Evolutionary conservation across 2,797 vertebrate species (phyloP).

Genomic region (Poeciliopsis paucimaculata): DNA sequence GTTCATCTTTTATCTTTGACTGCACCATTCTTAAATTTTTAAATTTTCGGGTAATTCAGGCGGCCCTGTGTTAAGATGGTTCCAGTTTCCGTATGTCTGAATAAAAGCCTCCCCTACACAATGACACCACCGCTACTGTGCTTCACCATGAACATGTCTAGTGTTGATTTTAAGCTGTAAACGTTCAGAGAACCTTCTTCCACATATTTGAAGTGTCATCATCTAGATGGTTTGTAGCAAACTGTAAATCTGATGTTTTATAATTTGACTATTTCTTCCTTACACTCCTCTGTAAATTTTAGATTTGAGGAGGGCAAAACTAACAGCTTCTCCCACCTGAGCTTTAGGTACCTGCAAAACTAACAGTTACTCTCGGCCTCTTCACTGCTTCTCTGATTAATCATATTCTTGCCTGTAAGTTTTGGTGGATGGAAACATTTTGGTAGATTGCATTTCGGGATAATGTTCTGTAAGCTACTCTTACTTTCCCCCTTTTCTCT

Average conservation of each 20-base stretch:
- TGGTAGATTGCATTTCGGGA: neutral
- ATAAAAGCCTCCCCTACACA: neutral
- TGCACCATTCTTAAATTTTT: neutral
- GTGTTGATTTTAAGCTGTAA: neutral
- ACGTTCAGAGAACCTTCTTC: neutral
- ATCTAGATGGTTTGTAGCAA: neutral
- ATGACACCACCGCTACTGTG: neutral
- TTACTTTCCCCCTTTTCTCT: neutral
- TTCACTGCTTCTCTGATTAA: neutral
- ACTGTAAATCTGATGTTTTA: neutral
- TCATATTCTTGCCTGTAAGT: neutral
- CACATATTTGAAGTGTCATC: neutral
- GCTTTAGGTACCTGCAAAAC: neutral
- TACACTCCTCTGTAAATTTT: neutral
- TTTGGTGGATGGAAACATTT: neutral
- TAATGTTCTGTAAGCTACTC: neutral
- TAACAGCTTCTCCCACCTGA: neutral
- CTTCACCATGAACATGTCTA: neutral
- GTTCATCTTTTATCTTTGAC: neutral
- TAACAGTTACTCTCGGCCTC: neutral
- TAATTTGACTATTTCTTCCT: neutral
- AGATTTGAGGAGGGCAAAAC: neutral
- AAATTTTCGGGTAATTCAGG: too few relatives aligned
- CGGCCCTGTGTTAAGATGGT: neutral
- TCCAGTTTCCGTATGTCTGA: neutral